Evolutionary conservation across 2,888 invertebrate genomes (phyloP), one percentile per base, ranked within the genome.

Genomic region (Drosophila subsilvestris): DNA sequence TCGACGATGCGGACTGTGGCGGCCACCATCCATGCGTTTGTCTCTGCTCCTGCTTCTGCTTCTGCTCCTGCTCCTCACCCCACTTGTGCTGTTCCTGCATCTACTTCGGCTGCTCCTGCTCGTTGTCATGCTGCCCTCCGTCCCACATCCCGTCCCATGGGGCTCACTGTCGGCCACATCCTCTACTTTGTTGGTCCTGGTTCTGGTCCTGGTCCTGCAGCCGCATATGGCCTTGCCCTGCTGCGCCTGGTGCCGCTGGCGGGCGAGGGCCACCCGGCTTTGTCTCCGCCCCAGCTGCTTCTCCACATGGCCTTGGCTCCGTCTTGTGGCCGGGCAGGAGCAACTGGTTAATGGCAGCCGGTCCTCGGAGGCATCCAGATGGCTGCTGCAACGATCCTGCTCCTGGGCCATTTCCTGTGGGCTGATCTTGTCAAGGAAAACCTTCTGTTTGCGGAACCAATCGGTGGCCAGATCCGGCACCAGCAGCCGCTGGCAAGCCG

Each of bases 401-500:
- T 7, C 32, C n/a, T 37, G 14, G 32, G 42, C 37, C 43, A 73
- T 29, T 29, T 83, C 80, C 9, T 27, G 20, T 0, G 27, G 9
- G 1, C 60, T 72, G 2, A 83, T 60, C 37, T 18, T 58, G 61
- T 83, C 86, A 20, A 78, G 55, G 4, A 68, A 76, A 4, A 48
- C 5, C 45, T 83, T 89, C 29, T 89, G 88, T 53, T 75, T 82
- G 48, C 89, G 85, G 54, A 74, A 87, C 89, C 85, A 86, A 5
- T 76, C 83, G 17, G 89, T 86, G 25, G 85, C 85, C 77, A 85
- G 50, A 6, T 85, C 85, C 0, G 89, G 85, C 14, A 85, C 85
- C 9, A 89, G 47, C 20, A 87, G 27, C 1, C 86, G 81, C 8
- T 78, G 63, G 49, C 70, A n/a, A n/a, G n/a, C 61, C 45, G 27